Base-by-base conservation (phyloP, 2,888 invertebrate genomes). In the Dorcus parallelipipedus region DNA sequence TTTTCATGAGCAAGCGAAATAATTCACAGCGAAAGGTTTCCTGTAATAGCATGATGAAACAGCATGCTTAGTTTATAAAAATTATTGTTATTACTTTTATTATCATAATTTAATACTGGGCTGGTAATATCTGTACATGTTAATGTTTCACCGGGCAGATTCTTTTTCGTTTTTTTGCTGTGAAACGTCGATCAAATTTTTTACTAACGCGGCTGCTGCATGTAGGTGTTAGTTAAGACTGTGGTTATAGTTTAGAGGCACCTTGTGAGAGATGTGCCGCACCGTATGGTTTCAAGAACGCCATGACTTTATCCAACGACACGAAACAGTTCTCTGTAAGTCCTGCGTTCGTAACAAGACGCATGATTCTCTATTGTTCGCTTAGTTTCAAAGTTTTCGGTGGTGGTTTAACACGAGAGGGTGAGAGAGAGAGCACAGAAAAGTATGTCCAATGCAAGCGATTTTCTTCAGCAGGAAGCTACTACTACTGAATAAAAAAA, bases 261-360 rank as follows among this genome's bases (percentile, higher is more conserved):
- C 91, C 92, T 63, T 91, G 90, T 71, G 73, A 80, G 52, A 86
- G 86, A 62, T 99, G 98, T 82, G 95, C 91, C 63, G 90, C 95
- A 66, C 97, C 98, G 23, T 99, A 98, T 79, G 97, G 97, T 71
- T 99, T 90, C 83, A 89, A 88, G 76, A 93, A 99, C 81, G 91
- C 95, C 77, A 93, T 98, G 91, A 85, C 86, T 69, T 85, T 98
- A 67, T 94, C 91, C 74, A 86, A 84, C 71, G 88, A 97, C 77
- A 92, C 95, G 9, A 77, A 82, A 73, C 80, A 81, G 76, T 98
- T 98, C 81, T 89, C 93, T 77, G 93, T 94, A 86, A 88, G 93
- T 89, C 77, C 61, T 64, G 62, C 64, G 60, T 62, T 38, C 45
- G 50, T 58, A 58, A 58, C 58, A 40, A 49, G 20, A 45, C 23